Conservation (phyloP, 2,888 invertebrate species). For the Stenodera caucasica region DNA sequence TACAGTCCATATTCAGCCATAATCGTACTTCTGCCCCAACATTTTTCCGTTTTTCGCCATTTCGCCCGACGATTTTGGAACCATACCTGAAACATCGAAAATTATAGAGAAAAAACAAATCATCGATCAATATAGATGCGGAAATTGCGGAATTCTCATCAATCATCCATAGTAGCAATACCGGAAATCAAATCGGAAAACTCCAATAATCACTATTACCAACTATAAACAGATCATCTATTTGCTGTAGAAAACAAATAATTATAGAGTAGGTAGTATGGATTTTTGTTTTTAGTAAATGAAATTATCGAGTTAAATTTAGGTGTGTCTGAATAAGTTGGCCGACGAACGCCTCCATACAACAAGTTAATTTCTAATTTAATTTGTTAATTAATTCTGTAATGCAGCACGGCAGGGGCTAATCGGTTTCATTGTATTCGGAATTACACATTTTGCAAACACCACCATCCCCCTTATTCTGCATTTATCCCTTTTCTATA, state of each 20-base stretch:
- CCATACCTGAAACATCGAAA: no score
- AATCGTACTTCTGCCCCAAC: slow-evolving; percentile 98
- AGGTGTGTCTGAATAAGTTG: slow-evolving; percentile 24
- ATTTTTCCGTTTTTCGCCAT: slow-evolving; percentile 99
- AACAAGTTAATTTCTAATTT: slow-evolving; percentile 61
- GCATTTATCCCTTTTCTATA: slow-evolving; percentile 30
- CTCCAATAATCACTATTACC: no score
- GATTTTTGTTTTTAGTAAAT: no score
- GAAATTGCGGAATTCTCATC: background rate
- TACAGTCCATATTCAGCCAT: slow-evolving; percentile 99
- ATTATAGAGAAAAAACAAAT: slow-evolving; percentile 48
- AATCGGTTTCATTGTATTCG: slow-evolving; percentile 55
- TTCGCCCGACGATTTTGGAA: slow-evolving; percentile 98
- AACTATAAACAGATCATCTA: no score
- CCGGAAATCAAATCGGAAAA: background rate
- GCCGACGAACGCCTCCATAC: slow-evolving; percentile 44
- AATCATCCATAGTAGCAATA: background rate
- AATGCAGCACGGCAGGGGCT: slow-evolving; percentile 53
- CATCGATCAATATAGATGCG: background rate
- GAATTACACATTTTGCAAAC: slow-evolving; percentile 53
- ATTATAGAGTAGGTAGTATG: no score
- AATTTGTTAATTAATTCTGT: slow-evolving; percentile 60
- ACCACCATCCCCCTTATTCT: slow-evolving; percentile 32
- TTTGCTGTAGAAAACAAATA: no score
- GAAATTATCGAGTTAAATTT: slow-evolving; percentile 22